A percentile compares a stretch with the other conserved stretches of the same genome.
phyloP scores from a whole-genome alignment of 30 jellyfish, hydroid and myxozoan species.

The Hydra vulgaris region DNA sequence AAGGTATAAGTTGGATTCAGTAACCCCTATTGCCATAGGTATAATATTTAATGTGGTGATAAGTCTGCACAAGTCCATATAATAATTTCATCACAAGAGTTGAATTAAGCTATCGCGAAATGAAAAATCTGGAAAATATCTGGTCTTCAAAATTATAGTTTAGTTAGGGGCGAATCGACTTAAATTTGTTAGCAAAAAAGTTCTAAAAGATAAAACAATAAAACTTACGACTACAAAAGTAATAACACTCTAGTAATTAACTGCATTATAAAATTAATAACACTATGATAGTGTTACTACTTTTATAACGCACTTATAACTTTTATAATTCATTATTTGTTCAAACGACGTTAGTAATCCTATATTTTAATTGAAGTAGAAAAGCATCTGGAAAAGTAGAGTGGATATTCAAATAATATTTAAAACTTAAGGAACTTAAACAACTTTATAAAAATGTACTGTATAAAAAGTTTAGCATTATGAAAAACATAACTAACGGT shows the following conservation, averaged over 20 bases:
- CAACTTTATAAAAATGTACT: too few species aligned
- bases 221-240: background rate
- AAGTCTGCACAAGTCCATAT: too few species aligned
- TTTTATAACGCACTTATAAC: background rate
- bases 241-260: background rate
- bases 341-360: background rate
- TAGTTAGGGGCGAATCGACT: background rate
- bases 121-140: background rate
- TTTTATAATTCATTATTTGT: background rate
- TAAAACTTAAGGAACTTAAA: too few species aligned
- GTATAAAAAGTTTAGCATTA: too few species aligned
- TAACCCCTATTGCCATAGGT: too few species aligned
- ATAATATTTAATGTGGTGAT: too few species aligned
- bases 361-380: too few species aligned
- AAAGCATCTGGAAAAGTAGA: too few species aligned
- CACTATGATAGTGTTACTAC: background rate
- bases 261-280: background rate
- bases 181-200: background rate
- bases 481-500: too few species aligned
- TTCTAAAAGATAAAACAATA: background rate
- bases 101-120: background rate
- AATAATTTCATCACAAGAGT: background rate
- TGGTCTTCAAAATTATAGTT: background rate
- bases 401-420: too few species aligned
- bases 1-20: too few species aligned